Percentiles rank a stretch among this genome's conserved stretches.
Conservation (phyloP, 1,140 invertebrate genomes). For the Nixonia krombeini region DNA sequence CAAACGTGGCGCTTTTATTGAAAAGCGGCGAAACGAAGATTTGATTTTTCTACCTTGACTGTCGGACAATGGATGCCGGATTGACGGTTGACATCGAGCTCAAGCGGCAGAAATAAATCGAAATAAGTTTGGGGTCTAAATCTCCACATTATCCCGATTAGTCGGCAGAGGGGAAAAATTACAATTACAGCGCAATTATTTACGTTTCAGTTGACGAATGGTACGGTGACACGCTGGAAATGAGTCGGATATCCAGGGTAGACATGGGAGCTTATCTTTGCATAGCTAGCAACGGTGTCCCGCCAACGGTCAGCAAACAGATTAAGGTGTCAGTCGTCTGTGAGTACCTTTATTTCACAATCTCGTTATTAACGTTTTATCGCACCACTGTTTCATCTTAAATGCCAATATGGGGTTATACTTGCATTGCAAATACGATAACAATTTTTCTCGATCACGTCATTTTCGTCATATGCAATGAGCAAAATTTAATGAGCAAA, state of each 20-base stretch:
- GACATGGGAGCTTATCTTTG: constrained; percentile 94
- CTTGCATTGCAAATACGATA: too few species aligned
- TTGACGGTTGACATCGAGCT: constrained; percentile 26
- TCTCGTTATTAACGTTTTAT: neutral
- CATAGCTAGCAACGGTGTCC: constrained; percentile 84
- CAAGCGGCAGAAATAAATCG: neutral
- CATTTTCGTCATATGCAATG: too few species aligned
- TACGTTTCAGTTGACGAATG: constrained; percentile 80
- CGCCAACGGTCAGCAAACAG: constrained; percentile 87
- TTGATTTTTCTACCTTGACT: constrained; percentile 28
- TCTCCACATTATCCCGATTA: neutral
- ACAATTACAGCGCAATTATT: neutral
- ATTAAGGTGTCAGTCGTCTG: constrained; percentile 95
- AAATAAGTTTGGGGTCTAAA: neutral
- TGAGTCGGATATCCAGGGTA: constrained; percentile 86
- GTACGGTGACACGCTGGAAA: constrained; percentile 87
- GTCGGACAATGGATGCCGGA: constrained; percentile 20
- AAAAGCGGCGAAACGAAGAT: constrained; percentile 12
- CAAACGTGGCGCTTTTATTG: constrained; percentile 9
- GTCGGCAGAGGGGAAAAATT: too few species aligned
- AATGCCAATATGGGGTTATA: too few species aligned
- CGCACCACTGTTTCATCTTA: too few species aligned
- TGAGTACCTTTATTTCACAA: constrained; percentile 75
- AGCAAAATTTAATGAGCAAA: too few species aligned
- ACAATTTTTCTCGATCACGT: too few species aligned